Conservation (phyloP, 1,140 invertebrate species). For the Drosophila truncata region DNA sequence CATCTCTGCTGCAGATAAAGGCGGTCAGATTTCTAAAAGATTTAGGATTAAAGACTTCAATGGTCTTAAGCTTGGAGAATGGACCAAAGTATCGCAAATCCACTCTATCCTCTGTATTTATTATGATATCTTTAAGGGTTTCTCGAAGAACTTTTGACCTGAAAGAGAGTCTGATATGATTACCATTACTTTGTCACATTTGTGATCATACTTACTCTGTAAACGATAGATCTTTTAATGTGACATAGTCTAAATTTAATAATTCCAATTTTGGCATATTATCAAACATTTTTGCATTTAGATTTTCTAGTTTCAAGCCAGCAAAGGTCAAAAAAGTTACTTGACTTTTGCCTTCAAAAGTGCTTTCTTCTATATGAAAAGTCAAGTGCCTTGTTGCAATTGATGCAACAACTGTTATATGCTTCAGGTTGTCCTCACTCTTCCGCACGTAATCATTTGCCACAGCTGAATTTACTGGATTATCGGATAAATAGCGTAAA, state of each 20-base stretch:
- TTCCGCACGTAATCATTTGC: not conserved
- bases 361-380: not conserved
- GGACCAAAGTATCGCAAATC: slow-evolving; percentile 3
- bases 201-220: not conserved
- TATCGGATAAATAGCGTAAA: not conserved
- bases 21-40: not conserved
- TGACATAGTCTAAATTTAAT: not conserved
- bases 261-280: not conserved
- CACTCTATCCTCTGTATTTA: not conserved
- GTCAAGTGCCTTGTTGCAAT: no score
- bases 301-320: not conserved
- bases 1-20: not conserved
- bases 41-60: not conserved
- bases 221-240: not conserved
- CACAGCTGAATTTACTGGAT: not conserved
- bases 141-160: slow-evolving; percentile 1
- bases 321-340: not conserved
- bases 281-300: not conserved
- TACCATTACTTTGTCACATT: not conserved
- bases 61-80: not conserved
- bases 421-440: not conserved
- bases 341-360: not conserved
- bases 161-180: not conserved
- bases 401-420: not conserved
- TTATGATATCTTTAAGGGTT: not conserved